Evolutionary conservation across 2,888 invertebrate genomes (phyloP), one percentile per base, ranked within the genome.

Genomic region (Drosophila formosana): DNA sequence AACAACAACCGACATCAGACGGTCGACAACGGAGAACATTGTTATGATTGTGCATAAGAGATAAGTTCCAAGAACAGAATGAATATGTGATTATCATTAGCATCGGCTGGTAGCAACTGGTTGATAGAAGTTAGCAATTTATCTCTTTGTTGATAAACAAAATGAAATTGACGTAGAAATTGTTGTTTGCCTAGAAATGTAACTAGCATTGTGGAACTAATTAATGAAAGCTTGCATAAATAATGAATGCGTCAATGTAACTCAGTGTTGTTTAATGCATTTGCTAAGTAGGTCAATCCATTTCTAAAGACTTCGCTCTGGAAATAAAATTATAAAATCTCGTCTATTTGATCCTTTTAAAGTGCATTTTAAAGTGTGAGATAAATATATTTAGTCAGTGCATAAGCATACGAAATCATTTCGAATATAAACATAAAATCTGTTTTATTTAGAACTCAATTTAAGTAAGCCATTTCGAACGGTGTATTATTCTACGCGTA

Each of bases 1-100:
- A 55, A 64, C 47, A 41, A 58, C 41, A 41, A 23, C 4, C 28
- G 50, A 23, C 32, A 50, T 11, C 23, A 11, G 25, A 25, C n/a
- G 2, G 18, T 26, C 13, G 30, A 30, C 47, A 28, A 26, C 37
- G 9, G 5, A 3, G 28, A 8, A 41, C 39, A 45, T 30, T n/a
- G 39, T 30, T 52, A 32, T 66, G 45, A 41, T 52, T 62, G 53
- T 57, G 47, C 50, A 62, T 53, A 30, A 11, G 3, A 56, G 30
- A 69, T 66, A 51, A 66, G 63, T 74, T 69, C 70, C 70, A 70
- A 78, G 76, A 74, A 78, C 56, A 41, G 43, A 69, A 28, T 41
- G 30, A 55, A 67, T 56, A 70, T 37, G 13, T 23, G 28, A 73
- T 49, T 72, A 56, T 56, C 41, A 55, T 51, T 72, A 46, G 11